These are phyloP conservation scores for Mercenaria mercenaria DNA, from an alignment of 1,140 invertebrate genomes.

Conservation along the genomic window DNA sequence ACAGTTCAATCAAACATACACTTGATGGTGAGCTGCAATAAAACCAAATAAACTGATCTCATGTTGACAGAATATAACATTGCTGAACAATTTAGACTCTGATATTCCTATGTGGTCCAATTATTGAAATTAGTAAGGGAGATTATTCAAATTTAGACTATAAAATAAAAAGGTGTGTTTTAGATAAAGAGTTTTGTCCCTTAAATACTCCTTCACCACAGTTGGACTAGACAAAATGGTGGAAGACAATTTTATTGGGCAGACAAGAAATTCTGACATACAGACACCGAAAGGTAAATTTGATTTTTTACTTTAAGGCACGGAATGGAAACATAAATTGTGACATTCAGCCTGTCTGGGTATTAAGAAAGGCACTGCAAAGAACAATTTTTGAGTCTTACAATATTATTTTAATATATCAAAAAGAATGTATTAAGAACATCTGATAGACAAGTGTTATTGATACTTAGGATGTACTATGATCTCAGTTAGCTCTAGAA, in stretches of 20 bases:
- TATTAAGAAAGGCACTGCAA: no score
- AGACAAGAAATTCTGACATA: constrained; percentile 29
- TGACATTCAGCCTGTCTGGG: no score
- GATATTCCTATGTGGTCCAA: constrained; percentile 72
- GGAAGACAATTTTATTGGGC: constrained; percentile 62
- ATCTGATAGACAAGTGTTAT: no score
- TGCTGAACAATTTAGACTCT: constrained; percentile 80
- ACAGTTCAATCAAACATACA: constrained; percentile 75
- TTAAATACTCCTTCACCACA: constrained; percentile 59
- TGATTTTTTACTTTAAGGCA: no score
- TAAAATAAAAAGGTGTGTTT: constrained; percentile 77
- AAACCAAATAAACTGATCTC: constrained; percentile 66
- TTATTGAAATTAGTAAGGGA: constrained; percentile 68
- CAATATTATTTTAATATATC: no score
- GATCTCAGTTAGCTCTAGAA: no score
- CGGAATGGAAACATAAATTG: no score
- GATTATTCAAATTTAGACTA: constrained; percentile 68
- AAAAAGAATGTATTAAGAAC: no score
- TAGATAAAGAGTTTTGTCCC: constrained; percentile 76
- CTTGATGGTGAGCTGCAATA: constrained; percentile 73
- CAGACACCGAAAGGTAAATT: constrained; percentile 39
- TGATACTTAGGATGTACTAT: no score
- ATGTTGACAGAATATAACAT: constrained; percentile 62
- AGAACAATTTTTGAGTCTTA: no score
- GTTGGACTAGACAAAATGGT: constrained; percentile 49